Evolutionary conservation across 2,797 vertebrate species (phyloP).

Genomic region (Psittacula echo): DNA sequence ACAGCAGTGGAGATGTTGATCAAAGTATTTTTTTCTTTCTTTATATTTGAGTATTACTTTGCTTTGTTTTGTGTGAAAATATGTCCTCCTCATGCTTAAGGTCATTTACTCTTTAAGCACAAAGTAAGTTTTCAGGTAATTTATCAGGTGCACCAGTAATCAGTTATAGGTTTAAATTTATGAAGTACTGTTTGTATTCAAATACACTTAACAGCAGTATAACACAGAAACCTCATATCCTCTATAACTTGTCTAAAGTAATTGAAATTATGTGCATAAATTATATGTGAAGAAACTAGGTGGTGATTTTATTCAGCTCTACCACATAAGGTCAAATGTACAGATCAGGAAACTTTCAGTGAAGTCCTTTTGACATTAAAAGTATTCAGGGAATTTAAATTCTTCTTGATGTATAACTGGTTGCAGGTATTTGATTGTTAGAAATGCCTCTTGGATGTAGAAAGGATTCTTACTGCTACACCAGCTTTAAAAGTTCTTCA

Average conservation of each 20-base stretch:
- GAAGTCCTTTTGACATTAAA: neutral
- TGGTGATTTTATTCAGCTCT: neutral
- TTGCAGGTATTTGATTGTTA: neutral
- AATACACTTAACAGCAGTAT: neutral
- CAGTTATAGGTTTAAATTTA: conserved; percentile 1
- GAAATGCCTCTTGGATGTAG: neutral
- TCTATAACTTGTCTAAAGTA: neutral
- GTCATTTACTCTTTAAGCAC: neutral
- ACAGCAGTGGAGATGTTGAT: rapidly evolving
- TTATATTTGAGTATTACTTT: neutral
- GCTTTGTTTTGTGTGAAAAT: neutral
- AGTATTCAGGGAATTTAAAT: neutral
- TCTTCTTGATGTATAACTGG: neutral
- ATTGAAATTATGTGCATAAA: conserved; percentile 32
- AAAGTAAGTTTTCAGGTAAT: neutral
- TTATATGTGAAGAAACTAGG: neutral
- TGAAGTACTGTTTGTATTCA: neutral
- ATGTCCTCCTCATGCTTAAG: neutral
- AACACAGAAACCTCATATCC: neutral
- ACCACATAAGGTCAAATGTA: neutral
- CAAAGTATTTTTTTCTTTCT: neutral
- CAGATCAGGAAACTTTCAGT: neutral
- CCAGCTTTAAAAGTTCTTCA: neutral
- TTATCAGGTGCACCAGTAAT: neutral
- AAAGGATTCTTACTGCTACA: neutral